phyloP scores from a whole-genome alignment of 1,140 invertebrate species.

The Stratiolaelaps scimitus region DNA sequence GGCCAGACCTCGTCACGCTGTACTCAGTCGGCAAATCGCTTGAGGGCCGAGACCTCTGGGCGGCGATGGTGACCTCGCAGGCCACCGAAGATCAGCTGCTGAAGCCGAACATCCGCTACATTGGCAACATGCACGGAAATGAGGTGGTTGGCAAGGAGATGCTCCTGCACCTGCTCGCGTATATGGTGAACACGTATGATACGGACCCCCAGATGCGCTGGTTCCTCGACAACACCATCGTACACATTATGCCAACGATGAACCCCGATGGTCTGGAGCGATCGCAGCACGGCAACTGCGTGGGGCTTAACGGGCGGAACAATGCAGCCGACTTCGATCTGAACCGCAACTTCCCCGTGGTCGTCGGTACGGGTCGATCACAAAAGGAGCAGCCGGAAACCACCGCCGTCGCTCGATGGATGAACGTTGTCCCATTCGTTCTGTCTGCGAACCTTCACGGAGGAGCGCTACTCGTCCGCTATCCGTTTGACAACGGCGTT shows the following conservation, averaged over 20 bases:
- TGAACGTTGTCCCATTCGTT: slow-evolving; percentile 44
- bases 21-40: slow-evolving; percentile 87
- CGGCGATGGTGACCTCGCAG: slow-evolving; percentile 77
- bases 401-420: slow-evolving; percentile 42
- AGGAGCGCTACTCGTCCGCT: slow-evolving; percentile 48
- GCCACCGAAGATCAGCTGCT: slow-evolving; percentile 79
- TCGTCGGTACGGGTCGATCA: slow-evolving; percentile 37
- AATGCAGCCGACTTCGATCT: slow-evolving; percentile 42
- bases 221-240: slow-evolving; percentile 44
- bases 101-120: slow-evolving; percentile 55
- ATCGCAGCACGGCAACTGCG: slow-evolving; percentile 43
- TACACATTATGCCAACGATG: slow-evolving; percentile 48
- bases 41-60: slow-evolving; percentile 82
- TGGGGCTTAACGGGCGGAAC: slow-evolving; percentile 40
- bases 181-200: slow-evolving; percentile 35
- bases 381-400: slow-evolving; percentile 41
- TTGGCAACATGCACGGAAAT: slow-evolving; percentile 43
- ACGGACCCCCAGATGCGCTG: slow-evolving; percentile 36
- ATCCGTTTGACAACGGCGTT: slow-evolving; percentile 44
- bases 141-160: slow-evolving; percentile 62
- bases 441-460: slow-evolving; percentile 48
- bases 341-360: slow-evolving; percentile 45
- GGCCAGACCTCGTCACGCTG: slow-evolving; percentile 68
- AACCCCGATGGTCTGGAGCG: slow-evolving; percentile 46
- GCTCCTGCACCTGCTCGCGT: slow-evolving; percentile 65